Evolutionary conservation across 1,140 invertebrate genomes (phyloP), one percentile per base, ranked within the genome.

Genomic region (Monomorium pharaonis): DNA sequence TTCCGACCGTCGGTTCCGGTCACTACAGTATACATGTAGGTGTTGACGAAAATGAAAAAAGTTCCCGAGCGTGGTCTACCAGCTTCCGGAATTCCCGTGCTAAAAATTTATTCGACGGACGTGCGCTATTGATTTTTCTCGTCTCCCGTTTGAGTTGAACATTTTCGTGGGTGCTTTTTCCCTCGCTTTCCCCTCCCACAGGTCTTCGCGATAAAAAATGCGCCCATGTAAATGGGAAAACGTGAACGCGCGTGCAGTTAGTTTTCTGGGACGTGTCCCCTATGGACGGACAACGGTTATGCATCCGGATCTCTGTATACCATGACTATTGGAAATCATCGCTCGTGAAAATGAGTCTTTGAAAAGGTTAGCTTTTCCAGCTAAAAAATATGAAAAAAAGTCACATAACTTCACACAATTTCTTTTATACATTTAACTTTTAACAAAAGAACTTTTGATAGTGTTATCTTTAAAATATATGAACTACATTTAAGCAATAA

Each of bases 91-190:
- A 83, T 83, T 74, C 54, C 24, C 67, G 60, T 58, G 67, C 51
- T 58, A 21, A 72, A 72, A 60, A 30, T 72, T 42, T 81, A 37
- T 67, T 37, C 30, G 60, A 67, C 33, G 27, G n/a, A 51, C 51
- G 51, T 60, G 24, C 51, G 78, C 24, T 83, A 83, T 83, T 47
- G 78, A 83, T 83, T 83, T 83, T 83, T 47, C n/a, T n/a, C 54
- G 27, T 60, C 51, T 72, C 44, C 12, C 33, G 12, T 65, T 37
- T 24, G 12, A 14, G 3, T 30, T 30, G 51, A 9, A 83, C 51
- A n/a, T 24, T 83, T 58, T 60, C 9, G 21, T 51, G 18, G 18
- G 30, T 81, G 51, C 56, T 83, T 37, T 47, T 80, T 77, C 9
- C 9, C 33, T 3, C 30, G 21, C 3, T 0, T 30, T 3, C 4